Percentiles rank a stretch among this genome's conserved stretches.
Evolutionary conservation across 2,113 vertebrate species (phyloP).

Genomic region (Eublepharis macularius): DNA sequence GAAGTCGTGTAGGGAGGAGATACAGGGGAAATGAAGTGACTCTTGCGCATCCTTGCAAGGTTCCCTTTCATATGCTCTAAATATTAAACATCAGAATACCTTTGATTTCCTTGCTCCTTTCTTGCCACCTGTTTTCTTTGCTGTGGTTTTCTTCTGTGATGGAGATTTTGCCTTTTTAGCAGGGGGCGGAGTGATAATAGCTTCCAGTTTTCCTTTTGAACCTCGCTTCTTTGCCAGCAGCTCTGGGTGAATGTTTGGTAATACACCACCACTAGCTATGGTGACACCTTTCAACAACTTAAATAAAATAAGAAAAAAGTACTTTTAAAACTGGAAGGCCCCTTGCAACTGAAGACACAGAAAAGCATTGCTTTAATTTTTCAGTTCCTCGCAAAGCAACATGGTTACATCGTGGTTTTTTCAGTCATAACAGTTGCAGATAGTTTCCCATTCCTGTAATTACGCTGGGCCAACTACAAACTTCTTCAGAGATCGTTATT

Average conservation of each 20-base stretch:
- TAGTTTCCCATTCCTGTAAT: not conserved
- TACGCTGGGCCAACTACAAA: not conserved
- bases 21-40: too few species aligned
- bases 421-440: not conserved
- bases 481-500: slow-evolving; percentile 45
- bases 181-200: slow-evolving; percentile 88
- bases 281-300: slow-evolving; percentile 97
- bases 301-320: slow-evolving; percentile 29
- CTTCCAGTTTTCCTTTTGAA: slow-evolving; percentile 94
- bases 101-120: slow-evolving; percentile 87
- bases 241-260: slow-evolving; percentile 98
- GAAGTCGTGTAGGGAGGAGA: too few species aligned
- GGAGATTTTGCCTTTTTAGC: slow-evolving; percentile 91
- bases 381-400: not conserved
- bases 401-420: not conserved
- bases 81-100: slow-evolving; percentile 70
- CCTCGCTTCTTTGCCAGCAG: slow-evolving; percentile 95
- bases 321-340: slow-evolving; percentile 21
- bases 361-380: not conserved
- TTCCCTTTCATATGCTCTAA: not conserved
- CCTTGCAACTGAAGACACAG: slow-evolving; percentile 5
- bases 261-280: slow-evolving; percentile 94
- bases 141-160: slow-evolving; percentile 84
- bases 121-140: slow-evolving; percentile 84
- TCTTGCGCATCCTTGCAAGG: too few species aligned